Evolutionary conservation across 2,888 invertebrate species (phyloP), one percentile per base, ranked within the genome.

Genomic region (Melinaea marsaeus): DNA sequence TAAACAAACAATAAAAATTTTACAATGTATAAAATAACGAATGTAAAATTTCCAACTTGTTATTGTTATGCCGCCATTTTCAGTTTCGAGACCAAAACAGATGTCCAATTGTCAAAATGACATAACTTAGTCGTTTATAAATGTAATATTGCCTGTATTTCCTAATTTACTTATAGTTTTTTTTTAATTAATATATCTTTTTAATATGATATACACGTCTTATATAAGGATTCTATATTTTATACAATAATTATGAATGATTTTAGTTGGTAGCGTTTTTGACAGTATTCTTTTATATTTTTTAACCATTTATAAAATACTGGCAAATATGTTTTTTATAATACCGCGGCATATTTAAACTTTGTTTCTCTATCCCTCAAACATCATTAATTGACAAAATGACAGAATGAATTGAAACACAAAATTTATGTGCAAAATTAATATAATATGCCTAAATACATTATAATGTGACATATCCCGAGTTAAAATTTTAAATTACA

Each of bases 401-500:
- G 87, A 79, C 85, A 84, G 74, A 79, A 83, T 85, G 79, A 79
- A 76, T 71, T 75, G 62, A 79, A 79, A 78, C 72, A 73, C 74
- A 75, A 85, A 84, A 77, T 66, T 77, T 71, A 76, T 71, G 75
- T 72, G 75, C 79, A 79, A 83, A 79, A 79, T 75, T 77, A 81
- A 80, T 77, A 74, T 58, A 65, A 87, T 85, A 84, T 77, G 77
- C 76, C 80, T 74, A 83, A 84, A 84, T 83, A 84, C 78, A 78
- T 77, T 85, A 88, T 83, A 83, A 86, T 88, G 85, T 85, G 81
- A 85, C 81, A 77, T 74, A 74, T 70, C 79, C 72, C 76, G 75
- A 72, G 72, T 78, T 75, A 66, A 77, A 81, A 75, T 67, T 76
- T 75, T 76, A 77, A 79, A 78, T 74, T 79, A 76, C 78, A 79